Evolutionary conservation across 1,140 invertebrate genomes (phyloP).

Genomic region (Caenorhabditis brenneri): DNA sequence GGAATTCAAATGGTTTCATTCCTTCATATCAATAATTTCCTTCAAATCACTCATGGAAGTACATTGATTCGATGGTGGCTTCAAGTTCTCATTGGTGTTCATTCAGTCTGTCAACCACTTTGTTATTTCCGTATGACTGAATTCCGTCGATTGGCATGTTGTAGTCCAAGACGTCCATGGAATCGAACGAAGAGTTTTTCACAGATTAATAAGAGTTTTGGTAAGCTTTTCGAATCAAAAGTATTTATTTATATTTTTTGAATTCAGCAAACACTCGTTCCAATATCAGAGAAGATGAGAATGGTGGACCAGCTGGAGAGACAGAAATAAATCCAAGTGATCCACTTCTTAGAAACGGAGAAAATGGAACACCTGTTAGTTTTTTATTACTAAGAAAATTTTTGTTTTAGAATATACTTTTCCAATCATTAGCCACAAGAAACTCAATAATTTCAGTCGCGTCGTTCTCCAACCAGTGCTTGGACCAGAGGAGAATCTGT

Average conservation of each 20-base stretch:
- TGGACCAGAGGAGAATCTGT: constrained; percentile 36
- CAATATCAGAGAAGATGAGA: constrained; percentile 40
- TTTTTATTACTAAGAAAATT: not conserved
- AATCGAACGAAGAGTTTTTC: constrained; percentile 49
- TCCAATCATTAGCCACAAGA: not conserved
- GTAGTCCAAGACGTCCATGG: constrained; percentile 50
- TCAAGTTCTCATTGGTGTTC: constrained; percentile 69
- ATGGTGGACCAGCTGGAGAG: not conserved
- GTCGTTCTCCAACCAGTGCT: not conserved
- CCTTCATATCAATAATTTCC: constrained; percentile 67
- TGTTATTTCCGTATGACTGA: constrained; percentile 70
- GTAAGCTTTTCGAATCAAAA: not conserved
- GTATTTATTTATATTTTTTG: not conserved
- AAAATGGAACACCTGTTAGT: not conserved
- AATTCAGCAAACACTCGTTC: constrained; percentile 46
- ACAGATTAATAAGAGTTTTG: constrained; percentile 49
- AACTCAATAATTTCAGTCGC: not conserved
- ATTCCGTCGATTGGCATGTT: constrained; percentile 69
- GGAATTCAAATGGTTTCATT: constrained; percentile 68
- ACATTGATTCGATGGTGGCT: constrained; percentile 68
- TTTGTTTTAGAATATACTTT: too few relatives aligned
- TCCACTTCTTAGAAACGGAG: not conserved
- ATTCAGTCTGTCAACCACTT: constrained; percentile 70
- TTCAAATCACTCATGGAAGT: constrained; percentile 61
- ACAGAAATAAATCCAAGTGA: not conserved